Evolutionary conservation across 2,113 vertebrate genomes (phyloP), one percentile per base, ranked within the genome.

Genomic region (Uropsilus gracilis): DNA sequence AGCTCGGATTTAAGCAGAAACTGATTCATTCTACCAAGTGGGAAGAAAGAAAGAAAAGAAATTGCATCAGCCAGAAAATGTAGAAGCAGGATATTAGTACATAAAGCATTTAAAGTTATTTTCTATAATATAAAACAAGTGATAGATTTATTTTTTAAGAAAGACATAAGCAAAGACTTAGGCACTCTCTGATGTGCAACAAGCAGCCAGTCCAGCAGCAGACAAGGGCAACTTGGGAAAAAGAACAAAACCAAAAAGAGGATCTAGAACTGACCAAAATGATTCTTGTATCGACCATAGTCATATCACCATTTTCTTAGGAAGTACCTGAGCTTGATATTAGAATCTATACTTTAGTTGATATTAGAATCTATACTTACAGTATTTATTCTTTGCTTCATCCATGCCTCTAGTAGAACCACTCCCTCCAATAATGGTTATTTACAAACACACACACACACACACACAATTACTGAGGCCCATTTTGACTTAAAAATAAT

Each of bases 31-130:
- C 77, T 82, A 53, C 28, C 46, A 89, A 37, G 78, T 61, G 14
- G 17, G 46, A 92, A 78, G 28, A 85, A 20, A 96, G 66, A 34
- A 32, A 59, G 61, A 53, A 87, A 87, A 80, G 68, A 88, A 88
- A 89, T 22, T 17, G 1, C 9, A 81, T 10, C 20, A 34, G 26
- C 32, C 37, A 80, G 80, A 57, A 16, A 37, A 42, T 86, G 24
- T 34, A 90, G 68, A 18, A 86, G 9, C 26, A 88, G 34, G 11
- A n/a, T n/a, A n/a, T n/a, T n/a, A n/a, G n/a, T n/a, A 46, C 8
- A 37, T 13, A 80, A 93, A 17, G 69, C n/a, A n/a, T n/a, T n/a
- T n/a, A n/a, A n/a, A n/a, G n/a, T n/a, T n/a, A n/a, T n/a, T n/a
- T n/a, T n/a, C n/a, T n/a, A n/a, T n/a, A n/a, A n/a, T n/a, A n/a